Base-by-base conservation (phyloP, 2,113 vertebrate genomes). In the Nansenia antarctica region DNA sequence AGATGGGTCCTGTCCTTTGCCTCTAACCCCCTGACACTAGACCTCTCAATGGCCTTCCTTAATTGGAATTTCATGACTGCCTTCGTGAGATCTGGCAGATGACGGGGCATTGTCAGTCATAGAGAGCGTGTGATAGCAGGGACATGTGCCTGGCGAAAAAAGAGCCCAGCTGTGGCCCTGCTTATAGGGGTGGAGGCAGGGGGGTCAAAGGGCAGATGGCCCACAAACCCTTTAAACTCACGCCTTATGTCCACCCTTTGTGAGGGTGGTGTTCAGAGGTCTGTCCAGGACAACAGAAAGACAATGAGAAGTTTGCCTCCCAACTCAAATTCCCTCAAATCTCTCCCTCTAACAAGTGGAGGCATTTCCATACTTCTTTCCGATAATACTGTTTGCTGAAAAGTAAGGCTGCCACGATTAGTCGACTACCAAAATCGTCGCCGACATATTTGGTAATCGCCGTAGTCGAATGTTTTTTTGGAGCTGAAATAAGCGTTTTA, bases 51-150 rank as follows among this genome's bases (percentile, higher is more conserved):
- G 39, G 3, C 45, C 12, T 6, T 5, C 18, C 15, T 47, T 47
- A 7, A 47, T 2, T 20, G n/a, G 58, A 2, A 20, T 64, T 65
- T 2, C 47, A 8, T 49, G 68, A 69, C 32, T 11, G 47, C 5
- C n/a, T 66, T 53, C 54, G 55, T 31, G 18, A 52, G 59, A 15
- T 57, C 49, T 54, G 69, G 54, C 62, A 67, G 67, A 65, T 68
- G 62, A 58, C 14, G 34, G n/a, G 31, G 27, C 49, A 45, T 53
- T 68, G 37, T 73, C 62, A 52, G 22, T 65, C 69, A 70, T 30
- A 67, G 34, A 54, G 26, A 52, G 57, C n/a, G n/a, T n/a, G n/a
- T n/a, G n/a, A n/a, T n/a, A n/a, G 35, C 39, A 27, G 45, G 26
- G 45, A 47, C 45, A 47, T 47, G 45, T 20, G 45, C 45, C 45